These are phyloP conservation scores for Amblyjoppa fuscipennis DNA, from an alignment of 2,888 invertebrate species.

Conservation along the genomic window DNA sequence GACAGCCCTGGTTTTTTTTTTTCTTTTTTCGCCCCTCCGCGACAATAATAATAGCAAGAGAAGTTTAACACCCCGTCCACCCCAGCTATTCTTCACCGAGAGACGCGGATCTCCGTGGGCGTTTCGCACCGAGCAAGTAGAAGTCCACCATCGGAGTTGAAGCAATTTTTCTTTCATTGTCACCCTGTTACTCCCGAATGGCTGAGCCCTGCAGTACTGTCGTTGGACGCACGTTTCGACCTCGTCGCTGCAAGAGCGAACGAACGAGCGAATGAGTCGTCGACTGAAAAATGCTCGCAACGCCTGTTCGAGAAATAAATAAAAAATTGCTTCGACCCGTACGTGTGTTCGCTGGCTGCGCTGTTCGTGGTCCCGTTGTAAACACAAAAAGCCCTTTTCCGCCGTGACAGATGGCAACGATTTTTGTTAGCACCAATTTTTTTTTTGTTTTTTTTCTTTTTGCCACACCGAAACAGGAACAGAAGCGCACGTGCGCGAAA, in stretches of 20 bases:
- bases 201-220: background rate
- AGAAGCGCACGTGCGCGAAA: constrained; percentile 50
- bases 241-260: constrained; percentile 44
- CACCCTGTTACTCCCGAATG: constrained; percentile 9
- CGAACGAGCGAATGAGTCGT: constrained; percentile 49
- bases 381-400: constrained; percentile 30
- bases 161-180: constrained; percentile 27
- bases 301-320: constrained; percentile 59
- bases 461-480: constrained; percentile 31
- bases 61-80: background rate
- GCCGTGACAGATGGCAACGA: constrained; percentile 63
- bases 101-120: background rate
- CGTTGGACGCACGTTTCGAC: constrained; percentile 56
- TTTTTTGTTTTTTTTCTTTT: constrained; percentile 41
- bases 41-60: background rate
- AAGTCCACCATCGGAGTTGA: background rate
- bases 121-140: background rate
- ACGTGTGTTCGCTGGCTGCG: constrained; percentile 31
- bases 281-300: constrained; percentile 65
- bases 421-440: constrained; percentile 51
- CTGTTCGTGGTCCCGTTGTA: constrained; percentile 13
- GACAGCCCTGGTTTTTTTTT: background rate
- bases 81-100: background rate
- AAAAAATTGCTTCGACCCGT: constrained; percentile 35
- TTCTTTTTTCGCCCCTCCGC: background rate